Evolutionary conservation across 1,140 invertebrate species (phyloP).

Genomic region (Eufriesea mexicana): DNA sequence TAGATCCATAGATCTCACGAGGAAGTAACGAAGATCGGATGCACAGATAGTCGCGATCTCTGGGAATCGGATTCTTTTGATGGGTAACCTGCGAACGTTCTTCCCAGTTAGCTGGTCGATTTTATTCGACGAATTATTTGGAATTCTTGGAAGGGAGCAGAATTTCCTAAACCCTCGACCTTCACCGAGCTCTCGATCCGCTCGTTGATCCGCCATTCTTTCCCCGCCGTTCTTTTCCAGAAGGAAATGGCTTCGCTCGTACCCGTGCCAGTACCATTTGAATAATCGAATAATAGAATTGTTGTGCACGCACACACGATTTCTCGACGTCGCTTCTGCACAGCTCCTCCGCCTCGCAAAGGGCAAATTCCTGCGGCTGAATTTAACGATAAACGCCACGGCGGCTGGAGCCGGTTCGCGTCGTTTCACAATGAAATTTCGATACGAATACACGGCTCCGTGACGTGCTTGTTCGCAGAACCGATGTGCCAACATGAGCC

Average conservation of each 20-base stretch:
- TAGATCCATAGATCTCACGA: not conserved
- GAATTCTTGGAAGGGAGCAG: too few relatives aligned
- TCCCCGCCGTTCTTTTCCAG: not conserved
- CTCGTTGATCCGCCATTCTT: not conserved
- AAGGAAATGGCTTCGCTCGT: not conserved
- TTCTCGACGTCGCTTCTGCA: not conserved
- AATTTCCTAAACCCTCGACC: too few relatives aligned
- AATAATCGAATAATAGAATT: slow-evolving; percentile 21
- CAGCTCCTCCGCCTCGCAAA: slow-evolving; percentile 37
- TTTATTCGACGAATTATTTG: too few relatives aligned
- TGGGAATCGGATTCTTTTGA: not conserved
- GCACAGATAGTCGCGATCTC: not conserved
- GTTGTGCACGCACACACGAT: not conserved
- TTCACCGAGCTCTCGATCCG: too few relatives aligned
- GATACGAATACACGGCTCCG: not conserved
- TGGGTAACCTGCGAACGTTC: not conserved
- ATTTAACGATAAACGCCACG: slow-evolving; percentile 22
- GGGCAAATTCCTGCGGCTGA: slow-evolving; percentile 59
- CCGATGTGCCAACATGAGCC: not conserved
- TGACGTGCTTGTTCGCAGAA: slow-evolving; percentile 3
- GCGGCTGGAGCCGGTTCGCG: not conserved
- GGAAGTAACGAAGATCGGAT: not conserved
- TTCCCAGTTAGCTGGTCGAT: too few relatives aligned
- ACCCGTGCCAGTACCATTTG: not conserved
- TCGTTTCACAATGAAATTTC: slow-evolving; percentile 27